A percentile compares a stretch with the other conserved stretches of the same genome.
Conservation (phyloP, 2,113 vertebrate genomes). For the Baryphthengus martii region DNA sequence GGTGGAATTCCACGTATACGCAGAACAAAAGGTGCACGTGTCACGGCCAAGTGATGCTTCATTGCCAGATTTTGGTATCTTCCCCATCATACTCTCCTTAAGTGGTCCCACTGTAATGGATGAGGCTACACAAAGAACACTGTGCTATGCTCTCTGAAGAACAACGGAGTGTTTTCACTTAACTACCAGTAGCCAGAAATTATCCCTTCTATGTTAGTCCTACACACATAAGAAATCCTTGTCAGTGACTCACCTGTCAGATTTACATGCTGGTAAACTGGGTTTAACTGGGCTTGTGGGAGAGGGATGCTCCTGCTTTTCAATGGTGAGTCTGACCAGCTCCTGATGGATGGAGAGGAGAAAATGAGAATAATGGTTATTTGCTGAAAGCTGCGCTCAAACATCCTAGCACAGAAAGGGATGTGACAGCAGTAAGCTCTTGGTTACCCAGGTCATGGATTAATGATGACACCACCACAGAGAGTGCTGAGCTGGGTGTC, state of each 20-base stretch:
- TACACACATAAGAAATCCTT: not conserved
- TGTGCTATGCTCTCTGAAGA: not conserved
- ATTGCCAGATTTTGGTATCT: not conserved
- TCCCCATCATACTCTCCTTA: not conserved
- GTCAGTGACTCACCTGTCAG: constrained; percentile 81
- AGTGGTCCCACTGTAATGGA: not conserved
- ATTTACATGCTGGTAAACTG: constrained; percentile 76
- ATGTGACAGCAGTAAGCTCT: not conserved
- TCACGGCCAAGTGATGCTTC: not conserved
- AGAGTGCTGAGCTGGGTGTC: not conserved
- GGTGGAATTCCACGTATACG: not conserved
- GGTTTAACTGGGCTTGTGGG: constrained; percentile 91
- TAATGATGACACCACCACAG: not conserved
- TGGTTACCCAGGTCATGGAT: not conserved
- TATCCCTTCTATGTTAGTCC: not conserved
- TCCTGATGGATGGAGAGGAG: constrained; percentile 75
- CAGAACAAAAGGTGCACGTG: not conserved
- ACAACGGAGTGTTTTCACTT: not conserved
- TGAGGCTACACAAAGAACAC: not conserved
- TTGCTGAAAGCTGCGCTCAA: not conserved
- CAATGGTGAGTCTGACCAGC: constrained; percentile 92
- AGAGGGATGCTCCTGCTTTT: constrained; percentile 95
- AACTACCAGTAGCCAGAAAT: not conserved
- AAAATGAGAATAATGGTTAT: not conserved
- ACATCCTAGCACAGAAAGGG: not conserved